Conservation (phyloP, 2,797 vertebrate genomes). For the Brachyalestes nurse region DNA sequence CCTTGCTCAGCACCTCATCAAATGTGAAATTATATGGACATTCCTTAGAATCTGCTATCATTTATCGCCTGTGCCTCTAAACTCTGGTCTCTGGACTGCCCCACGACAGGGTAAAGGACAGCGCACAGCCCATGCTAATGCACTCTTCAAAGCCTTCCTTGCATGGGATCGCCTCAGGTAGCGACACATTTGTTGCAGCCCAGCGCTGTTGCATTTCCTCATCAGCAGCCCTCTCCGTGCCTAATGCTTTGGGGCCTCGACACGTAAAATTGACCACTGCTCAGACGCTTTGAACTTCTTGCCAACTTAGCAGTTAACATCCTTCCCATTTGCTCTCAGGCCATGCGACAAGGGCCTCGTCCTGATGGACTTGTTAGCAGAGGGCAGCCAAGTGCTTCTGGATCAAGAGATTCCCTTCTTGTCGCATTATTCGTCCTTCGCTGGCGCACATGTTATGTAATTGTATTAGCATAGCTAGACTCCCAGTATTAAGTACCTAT, state of each 20-base stretch:
- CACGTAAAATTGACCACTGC: constrained; percentile 28
- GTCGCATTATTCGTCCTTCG: constrained; percentile 9
- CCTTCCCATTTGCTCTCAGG: constrained; percentile 36
- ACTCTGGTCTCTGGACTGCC: not conserved
- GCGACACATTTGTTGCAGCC: constrained; percentile 29
- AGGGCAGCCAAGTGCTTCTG: constrained; percentile 2
- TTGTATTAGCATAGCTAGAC: constrained; percentile 15
- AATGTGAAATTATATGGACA: constrained; percentile 30
- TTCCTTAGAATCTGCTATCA: constrained; percentile 28
- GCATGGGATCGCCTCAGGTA: constrained; percentile 5
- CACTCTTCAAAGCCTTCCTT: constrained; percentile 35
- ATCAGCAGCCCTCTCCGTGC: constrained; percentile 6
- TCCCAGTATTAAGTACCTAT: constrained; percentile 31
- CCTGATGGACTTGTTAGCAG: constrained; percentile 32
- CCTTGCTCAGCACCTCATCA: constrained; percentile 20
- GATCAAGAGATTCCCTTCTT: not conserved
- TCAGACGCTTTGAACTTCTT: constrained; percentile 50
- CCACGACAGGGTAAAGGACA: not conserved
- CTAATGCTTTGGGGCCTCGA: not conserved
- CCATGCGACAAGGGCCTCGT: constrained; percentile 10
- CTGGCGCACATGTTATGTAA: constrained; percentile 5
- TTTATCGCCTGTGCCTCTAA: constrained; percentile 4
- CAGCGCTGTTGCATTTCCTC: constrained; percentile 36
- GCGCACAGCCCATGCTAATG: not conserved
- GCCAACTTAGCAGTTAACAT: constrained; percentile 37